Percentiles rank a stretch among this genome's conserved stretches.
Evolutionary conservation across 2,888 invertebrate species (phyloP).

Genomic region (Atherix ibis): DNA sequence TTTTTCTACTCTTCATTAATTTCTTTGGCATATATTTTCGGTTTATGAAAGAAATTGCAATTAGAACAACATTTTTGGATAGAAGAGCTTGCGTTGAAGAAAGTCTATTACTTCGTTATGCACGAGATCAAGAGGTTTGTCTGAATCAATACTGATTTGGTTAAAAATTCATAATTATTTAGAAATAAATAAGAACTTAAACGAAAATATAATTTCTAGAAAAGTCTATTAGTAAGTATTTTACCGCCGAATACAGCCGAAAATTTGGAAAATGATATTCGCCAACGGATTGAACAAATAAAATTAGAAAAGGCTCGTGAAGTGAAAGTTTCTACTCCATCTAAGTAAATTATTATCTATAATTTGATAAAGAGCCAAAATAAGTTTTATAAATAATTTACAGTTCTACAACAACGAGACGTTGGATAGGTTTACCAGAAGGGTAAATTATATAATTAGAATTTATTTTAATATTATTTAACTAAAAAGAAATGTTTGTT

Average conservation of each 20-base stretch:
- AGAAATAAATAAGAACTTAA: neutral
- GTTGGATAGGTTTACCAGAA: too few relatives aligned
- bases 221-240: conserved; percentile 70
- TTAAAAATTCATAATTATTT: neutral
- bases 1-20: conserved; percentile 60
- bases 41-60: conserved; percentile 74
- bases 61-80: conserved; percentile 74
- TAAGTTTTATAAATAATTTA: too few relatives aligned
- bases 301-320: conserved; percentile 26
- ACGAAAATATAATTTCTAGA: conserved; percentile 35
- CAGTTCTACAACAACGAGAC: too few relatives aligned
- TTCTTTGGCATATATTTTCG: conserved; percentile 76
- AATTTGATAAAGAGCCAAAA: too few relatives aligned
- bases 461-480: too few relatives aligned
- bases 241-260: conserved; percentile 71
- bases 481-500: too few relatives aligned
- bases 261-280: conserved; percentile 40
- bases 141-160: neutral
- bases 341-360: too few relatives aligned
- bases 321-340: too few relatives aligned
- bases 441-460: too few relatives aligned
- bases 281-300: conserved; percentile 39
- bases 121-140: conserved; percentile 68
- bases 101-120: conserved; percentile 63
- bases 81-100: conserved; percentile 74